A percentile compares a stretch with the other conserved stretches of the same genome.
These are phyloP conservation scores for Conchocele bisecta DNA, from an alignment of 2,888 invertebrate species.

Conservation along the genomic window DNA sequence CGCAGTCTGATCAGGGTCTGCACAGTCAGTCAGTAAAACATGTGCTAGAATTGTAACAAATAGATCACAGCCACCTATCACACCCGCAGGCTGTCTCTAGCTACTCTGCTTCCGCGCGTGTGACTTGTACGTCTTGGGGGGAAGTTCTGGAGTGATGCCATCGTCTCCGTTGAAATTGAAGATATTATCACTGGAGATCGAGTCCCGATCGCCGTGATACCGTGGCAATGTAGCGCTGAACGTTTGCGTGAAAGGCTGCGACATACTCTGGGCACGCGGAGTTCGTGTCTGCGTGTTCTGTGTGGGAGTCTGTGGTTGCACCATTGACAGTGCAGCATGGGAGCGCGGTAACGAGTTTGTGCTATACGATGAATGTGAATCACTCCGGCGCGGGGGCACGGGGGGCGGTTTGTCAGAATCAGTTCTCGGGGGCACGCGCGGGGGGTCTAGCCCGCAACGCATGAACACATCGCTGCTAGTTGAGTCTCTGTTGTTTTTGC, in stretches of 20 bases:
- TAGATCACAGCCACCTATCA: too few relatives aligned
- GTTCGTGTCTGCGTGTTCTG: constrained; percentile 31
- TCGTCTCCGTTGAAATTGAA: constrained; percentile 72
- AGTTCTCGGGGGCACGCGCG: constrained; percentile 88
- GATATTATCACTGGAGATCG: constrained; percentile 54
- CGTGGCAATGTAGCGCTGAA: constrained; percentile 72
- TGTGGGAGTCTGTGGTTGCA: constrained; percentile 47
- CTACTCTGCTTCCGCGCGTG: constrained; percentile 74
- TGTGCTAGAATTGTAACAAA: neutral
- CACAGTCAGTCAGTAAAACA: neutral
- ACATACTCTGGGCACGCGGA: constrained; percentile 67
- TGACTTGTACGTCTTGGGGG: constrained; percentile 80
- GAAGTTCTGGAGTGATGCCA: constrained; percentile 75
- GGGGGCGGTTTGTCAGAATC: constrained; percentile 85
- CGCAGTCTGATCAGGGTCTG: neutral
- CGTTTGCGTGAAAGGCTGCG: constrained; percentile 55
- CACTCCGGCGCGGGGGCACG: constrained; percentile 86
- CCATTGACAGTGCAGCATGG: constrained; percentile 13
- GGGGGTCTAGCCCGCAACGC: constrained; percentile 84
- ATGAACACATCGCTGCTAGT: constrained; percentile 82
- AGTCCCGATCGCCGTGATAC: constrained; percentile 66
- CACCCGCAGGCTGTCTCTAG: too few relatives aligned
- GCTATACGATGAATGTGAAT: constrained; percentile 65
- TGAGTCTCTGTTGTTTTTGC: constrained; percentile 85
- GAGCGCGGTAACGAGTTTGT: constrained; percentile 37